Evolutionary conservation across 2,113 vertebrate genomes (phyloP).

Genomic region (Diphyllodes magnificus): DNA sequence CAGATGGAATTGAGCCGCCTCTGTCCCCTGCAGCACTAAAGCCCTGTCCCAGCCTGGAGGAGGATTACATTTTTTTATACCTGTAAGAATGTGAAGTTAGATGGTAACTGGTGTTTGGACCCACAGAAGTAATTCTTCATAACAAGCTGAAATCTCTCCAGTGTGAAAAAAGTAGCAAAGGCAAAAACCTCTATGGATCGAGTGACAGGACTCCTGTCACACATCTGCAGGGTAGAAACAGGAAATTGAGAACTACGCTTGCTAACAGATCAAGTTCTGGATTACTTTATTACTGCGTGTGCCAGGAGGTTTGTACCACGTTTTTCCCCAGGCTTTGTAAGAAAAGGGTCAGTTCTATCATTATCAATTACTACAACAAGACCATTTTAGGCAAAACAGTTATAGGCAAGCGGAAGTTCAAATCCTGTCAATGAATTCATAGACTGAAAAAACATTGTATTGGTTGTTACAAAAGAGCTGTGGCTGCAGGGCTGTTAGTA

Average conservation of each 20-base stretch:
- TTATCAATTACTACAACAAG: conserved; percentile 10
- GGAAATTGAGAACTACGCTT: background rate
- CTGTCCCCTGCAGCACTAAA: background rate
- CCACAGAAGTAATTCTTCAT: background rate
- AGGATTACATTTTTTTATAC: background rate
- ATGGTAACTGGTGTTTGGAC: background rate
- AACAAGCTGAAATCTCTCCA: conserved; percentile 33
- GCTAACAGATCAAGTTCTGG: background rate
- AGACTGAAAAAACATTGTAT: conserved; percentile 58
- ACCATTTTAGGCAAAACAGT: conserved; percentile 36
- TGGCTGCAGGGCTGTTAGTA: conserved; percentile 72
- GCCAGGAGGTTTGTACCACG: background rate
- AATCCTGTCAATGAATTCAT: conserved; percentile 65
- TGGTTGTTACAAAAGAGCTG: conserved; percentile 70
- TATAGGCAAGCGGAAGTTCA: conserved; percentile 44
- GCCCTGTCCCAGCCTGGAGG: background rate
- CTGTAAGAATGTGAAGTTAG: conserved; percentile 18
- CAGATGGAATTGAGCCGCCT: background rate
- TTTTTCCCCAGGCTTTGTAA: background rate
- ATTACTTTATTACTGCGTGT: background rate
- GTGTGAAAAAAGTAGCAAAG: conserved; percentile 35
- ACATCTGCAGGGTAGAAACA: background rate
- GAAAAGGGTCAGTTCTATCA: background rate
- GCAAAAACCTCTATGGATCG: conserved; percentile 21
- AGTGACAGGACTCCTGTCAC: conserved; percentile 37